phyloP scores from a whole-genome alignment of 1,140 invertebrate genomes.

The Episyrphus balteatus region DNA sequence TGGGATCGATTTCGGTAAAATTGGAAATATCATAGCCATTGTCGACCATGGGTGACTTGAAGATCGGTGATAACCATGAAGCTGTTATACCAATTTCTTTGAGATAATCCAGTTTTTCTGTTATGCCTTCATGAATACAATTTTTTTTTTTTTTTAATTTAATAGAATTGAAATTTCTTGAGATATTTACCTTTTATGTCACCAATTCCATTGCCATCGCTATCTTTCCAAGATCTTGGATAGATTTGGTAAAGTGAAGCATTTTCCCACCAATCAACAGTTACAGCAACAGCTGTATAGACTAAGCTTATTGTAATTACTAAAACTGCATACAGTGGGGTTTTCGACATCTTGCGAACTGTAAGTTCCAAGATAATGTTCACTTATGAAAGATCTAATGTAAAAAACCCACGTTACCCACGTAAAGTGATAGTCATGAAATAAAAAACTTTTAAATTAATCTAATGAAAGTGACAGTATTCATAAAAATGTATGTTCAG shows the following conservation, averaged over 20 bases:
- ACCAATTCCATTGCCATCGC: conserved; percentile 49
- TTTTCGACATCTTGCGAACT: no score
- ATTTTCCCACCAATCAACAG: conserved; percentile 49
- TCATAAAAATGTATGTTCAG: no score
- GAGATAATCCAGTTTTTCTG: conserved; percentile 47
- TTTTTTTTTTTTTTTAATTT: no score
- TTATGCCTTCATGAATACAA: conserved; percentile 35
- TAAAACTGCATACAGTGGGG: no score
- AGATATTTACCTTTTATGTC: conserved; percentile 40
- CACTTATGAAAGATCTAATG: no score
- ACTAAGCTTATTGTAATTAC: no score
- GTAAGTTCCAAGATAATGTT: no score
- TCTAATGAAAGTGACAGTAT: no score
- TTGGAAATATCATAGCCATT: conserved; percentile 52
- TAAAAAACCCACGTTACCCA: no score
- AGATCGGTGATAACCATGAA: conserved; percentile 48
- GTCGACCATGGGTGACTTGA: conserved; percentile 41
- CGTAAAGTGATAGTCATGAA: no score
- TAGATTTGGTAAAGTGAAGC: conserved; percentile 53
- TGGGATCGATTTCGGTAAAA: conserved; percentile 44
- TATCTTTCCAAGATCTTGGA: conserved; percentile 52
- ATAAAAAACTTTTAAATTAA: no score
- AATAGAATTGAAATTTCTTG: background rate
- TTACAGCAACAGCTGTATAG: no score
- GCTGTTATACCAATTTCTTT: conserved; percentile 46